Evolutionary conservation across 2,113 vertebrate species (phyloP).

Genomic region (Corynorhinus townsendii): DNA sequence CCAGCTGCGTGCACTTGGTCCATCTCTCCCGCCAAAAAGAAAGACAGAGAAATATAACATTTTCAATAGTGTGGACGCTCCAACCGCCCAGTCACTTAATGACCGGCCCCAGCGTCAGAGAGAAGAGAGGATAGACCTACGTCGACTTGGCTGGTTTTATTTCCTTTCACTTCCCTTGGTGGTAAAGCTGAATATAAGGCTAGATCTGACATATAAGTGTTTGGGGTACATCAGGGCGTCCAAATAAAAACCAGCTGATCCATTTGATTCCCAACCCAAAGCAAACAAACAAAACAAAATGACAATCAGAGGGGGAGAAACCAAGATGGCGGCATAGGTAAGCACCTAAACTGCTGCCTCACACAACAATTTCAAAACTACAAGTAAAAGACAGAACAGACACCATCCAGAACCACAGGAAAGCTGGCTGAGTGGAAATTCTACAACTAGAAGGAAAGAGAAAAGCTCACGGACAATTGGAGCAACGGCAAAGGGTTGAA

Average conservation of each 20-base stretch:
- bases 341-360: too few relatives aligned
- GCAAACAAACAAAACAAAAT: not conserved
- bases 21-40: not conserved
- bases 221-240: not conserved
- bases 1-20: not conserved
- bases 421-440: too few relatives aligned
- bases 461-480: too few relatives aligned
- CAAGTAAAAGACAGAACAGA: too few relatives aligned
- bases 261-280: not conserved
- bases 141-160: not conserved
- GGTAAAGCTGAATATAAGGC: not conserved
- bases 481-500: too few relatives aligned
- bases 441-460: too few relatives aligned
- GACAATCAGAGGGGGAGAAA: too few relatives aligned
- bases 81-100: not conserved
- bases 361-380: too few relatives aligned
- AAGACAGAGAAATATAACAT: not conserved
- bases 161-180: not conserved
- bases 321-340: too few relatives aligned
- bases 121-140: too few relatives aligned
- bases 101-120: not conserved
- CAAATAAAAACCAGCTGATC: not conserved
- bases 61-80: not conserved
- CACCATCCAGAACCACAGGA: too few relatives aligned
- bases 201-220: not conserved